These are phyloP conservation scores for Limosa lapponica DNA, from an alignment of 2,797 vertebrate genomes.

Conservation along the genomic window DNA sequence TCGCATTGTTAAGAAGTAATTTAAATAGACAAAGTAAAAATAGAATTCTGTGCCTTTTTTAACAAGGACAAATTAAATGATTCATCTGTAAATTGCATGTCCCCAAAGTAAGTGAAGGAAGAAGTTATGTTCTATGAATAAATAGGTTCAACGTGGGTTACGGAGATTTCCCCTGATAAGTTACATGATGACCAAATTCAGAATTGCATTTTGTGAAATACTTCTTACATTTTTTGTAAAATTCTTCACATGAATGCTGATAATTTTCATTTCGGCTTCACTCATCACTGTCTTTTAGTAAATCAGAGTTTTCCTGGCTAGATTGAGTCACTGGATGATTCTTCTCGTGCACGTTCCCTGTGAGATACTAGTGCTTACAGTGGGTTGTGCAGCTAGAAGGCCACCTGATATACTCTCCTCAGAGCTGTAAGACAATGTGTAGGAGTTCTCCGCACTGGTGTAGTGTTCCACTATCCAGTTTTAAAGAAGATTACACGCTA, in stretches of 20 bases:
- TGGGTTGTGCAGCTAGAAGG: not conserved
- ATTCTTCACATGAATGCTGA: not conserved
- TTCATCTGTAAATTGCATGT: slow-evolving; percentile 54
- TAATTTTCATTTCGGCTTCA: not conserved
- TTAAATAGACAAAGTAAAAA: slow-evolving; percentile 70
- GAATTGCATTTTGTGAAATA: not conserved
- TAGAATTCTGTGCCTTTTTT: slow-evolving; percentile 45
- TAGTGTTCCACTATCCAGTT: not conserved
- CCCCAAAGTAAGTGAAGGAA: slow-evolving; percentile 42
- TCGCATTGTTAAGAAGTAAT: slow-evolving; percentile 47
- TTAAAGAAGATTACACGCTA: not conserved
- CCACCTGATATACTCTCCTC: not conserved
- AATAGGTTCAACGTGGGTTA: slow-evolving; percentile 53
- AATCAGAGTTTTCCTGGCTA: not conserved
- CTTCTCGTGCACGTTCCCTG: not conserved
- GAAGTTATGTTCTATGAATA: slow-evolving; percentile 61
- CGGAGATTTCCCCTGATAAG: not conserved
- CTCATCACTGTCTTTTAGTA: not conserved
- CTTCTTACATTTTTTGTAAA: rapidly evolving
- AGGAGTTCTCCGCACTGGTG: not conserved
- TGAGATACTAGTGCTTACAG: not conserved
- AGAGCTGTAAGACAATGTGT: not conserved
- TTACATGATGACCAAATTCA: not conserved
- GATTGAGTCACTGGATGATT: not conserved
- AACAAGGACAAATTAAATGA: slow-evolving; percentile 66